Evolutionary conservation across 2,113 vertebrate genomes (phyloP).

Genomic region (Accipiter cooperii): DNA sequence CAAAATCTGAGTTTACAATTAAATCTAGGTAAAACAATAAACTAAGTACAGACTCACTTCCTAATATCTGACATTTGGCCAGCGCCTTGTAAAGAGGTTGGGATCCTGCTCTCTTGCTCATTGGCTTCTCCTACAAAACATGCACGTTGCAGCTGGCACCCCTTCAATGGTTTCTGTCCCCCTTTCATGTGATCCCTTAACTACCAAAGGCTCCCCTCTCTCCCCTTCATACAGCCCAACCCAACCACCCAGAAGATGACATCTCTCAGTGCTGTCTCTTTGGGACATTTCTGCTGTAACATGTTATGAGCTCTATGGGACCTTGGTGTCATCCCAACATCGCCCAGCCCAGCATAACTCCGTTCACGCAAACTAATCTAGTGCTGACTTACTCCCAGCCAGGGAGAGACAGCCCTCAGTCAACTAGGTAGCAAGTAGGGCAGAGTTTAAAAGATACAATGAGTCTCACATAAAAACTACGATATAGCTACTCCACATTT

Average conservation of each 20-base stretch:
- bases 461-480: neutral
- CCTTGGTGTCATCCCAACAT: neutral
- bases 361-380: neutral
- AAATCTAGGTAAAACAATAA: neutral
- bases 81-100: neutral
- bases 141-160: neutral
- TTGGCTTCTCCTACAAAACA: neutral
- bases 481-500: neutral
- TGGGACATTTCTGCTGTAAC: neutral
- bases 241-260: rapidly evolving
- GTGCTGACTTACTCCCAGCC: neutral
- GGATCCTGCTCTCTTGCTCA: neutral
- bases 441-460: neutral
- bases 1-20: neutral
- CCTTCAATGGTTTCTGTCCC: neutral
- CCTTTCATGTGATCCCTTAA: neutral
- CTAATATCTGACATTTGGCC: neutral
- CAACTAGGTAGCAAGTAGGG: neutral
- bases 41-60: neutral
- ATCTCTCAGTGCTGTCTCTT: neutral
- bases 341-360: neutral
- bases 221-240: neutral
- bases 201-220: neutral
- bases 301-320: rapidly evolving
- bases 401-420: neutral